phyloP scores from a whole-genome alignment of 2,888 invertebrate species.

The Trissonchulus sp. region DNA sequence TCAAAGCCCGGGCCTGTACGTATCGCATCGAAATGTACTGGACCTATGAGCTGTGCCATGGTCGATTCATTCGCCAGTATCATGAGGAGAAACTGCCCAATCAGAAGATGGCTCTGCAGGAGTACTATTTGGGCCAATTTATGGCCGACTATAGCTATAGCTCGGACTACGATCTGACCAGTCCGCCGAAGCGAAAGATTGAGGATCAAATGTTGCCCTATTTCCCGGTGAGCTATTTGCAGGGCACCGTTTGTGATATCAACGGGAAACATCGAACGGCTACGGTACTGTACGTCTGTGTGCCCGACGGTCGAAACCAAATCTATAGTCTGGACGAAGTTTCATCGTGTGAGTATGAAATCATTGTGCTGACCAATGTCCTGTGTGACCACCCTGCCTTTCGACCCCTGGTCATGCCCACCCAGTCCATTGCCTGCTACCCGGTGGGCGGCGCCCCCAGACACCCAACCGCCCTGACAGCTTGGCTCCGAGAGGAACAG shows the following conservation, averaged over 20 bases:
- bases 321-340: constrained; percentile 70
- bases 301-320: constrained; percentile 37
- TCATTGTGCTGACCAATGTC: constrained; percentile 74
- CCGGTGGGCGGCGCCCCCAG: constrained; percentile 46
- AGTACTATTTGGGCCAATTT: constrained; percentile 43
- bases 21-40: constrained; percentile 68
- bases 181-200: constrained; percentile 54
- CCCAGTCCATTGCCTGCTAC: constrained; percentile 43
- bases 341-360: constrained; percentile 88
- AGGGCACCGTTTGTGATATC: constrained; percentile 82
- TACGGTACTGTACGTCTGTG: constrained; percentile 79
- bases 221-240: constrained; percentile 66
- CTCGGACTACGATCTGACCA: constrained; percentile 29
- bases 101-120: constrained; percentile 58
- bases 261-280: constrained; percentile 75
- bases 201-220: constrained; percentile 83
- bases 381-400: constrained; percentile 81
- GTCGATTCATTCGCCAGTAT: constrained; percentile 80
- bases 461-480: too few relatives aligned
- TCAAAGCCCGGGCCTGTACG: constrained; percentile 70
- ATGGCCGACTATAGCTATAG: constrained; percentile 21
- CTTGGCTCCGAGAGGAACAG: too few relatives aligned
- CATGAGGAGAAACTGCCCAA: constrained; percentile 75
- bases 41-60: constrained; percentile 95
- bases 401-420: constrained; percentile 1